Conservation (phyloP, 2,888 invertebrate species). For the Ophion obscuratus region DNA sequence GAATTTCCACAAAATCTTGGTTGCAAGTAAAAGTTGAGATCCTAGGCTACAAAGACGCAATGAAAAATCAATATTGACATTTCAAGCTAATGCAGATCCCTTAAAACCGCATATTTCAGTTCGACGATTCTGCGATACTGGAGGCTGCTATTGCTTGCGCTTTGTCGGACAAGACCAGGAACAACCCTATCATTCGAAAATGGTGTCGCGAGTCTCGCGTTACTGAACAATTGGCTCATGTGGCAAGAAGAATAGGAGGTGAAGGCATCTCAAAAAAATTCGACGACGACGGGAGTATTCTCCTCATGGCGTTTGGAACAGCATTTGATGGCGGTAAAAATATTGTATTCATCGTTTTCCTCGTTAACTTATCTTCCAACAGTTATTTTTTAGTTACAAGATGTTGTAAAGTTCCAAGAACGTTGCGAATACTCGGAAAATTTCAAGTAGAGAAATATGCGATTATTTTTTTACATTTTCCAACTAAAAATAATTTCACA, state of each 20-base stretch:
- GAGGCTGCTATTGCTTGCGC: constrained; percentile 75
- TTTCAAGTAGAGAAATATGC: too few relatives aligned
- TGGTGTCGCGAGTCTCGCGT: constrained; percentile 84
- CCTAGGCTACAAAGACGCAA: neutral
- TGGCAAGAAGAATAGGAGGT: constrained; percentile 75
- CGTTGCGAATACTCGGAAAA: too few relatives aligned
- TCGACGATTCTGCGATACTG: constrained; percentile 72
- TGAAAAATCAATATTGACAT: constrained; percentile 14
- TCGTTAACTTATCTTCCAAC: neutral
- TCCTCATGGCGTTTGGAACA: constrained; percentile 76
- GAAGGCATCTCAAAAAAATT: constrained; percentile 60
- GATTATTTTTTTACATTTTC: neutral
- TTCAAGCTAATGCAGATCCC: neutral
- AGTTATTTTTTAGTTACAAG: neutral
- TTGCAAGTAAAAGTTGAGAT: too few relatives aligned
- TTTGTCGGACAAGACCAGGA: constrained; percentile 84
- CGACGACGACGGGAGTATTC: constrained; percentile 72
- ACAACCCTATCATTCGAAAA: constrained; percentile 81
- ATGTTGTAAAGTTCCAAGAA: too few relatives aligned
- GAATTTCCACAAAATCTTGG: too few relatives aligned
- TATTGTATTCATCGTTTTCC: neutral
- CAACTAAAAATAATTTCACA: neutral
- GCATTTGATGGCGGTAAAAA: constrained; percentile 82
- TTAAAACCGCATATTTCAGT: constrained; percentile 62
- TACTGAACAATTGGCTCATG: constrained; percentile 82